phyloP scores from a whole-genome alignment of 2,113 vertebrate species.

The Osmerus mordax region DNA sequence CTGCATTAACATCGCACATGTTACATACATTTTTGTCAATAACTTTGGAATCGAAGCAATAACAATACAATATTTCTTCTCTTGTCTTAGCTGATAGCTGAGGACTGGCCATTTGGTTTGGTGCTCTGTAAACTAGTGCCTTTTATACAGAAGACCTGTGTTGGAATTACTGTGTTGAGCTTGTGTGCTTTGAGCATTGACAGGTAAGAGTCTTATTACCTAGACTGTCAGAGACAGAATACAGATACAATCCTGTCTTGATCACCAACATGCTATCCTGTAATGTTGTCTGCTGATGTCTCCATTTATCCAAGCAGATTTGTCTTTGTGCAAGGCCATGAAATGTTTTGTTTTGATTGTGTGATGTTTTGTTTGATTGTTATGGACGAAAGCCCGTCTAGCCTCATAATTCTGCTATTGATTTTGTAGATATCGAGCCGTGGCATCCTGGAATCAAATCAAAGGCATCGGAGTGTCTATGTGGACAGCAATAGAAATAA shows the following conservation, averaged over 20 bases:
- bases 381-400: constrained; percentile 37
- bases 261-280: neutral
- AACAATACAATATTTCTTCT: too few species aligned
- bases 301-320: constrained; percentile 43
- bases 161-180: constrained; percentile 91
- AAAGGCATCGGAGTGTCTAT: constrained; percentile 82
- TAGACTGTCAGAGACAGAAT: neutral
- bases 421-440: constrained; percentile 83
- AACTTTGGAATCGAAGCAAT: too few species aligned
- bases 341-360: constrained; percentile 41
- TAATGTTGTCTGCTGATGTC: constrained; percentile 29
- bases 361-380: constrained; percentile 36
- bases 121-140: constrained; percentile 90
- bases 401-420: constrained; percentile 44
- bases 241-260: neutral
- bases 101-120: constrained; percentile 88
- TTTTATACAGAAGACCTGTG: constrained; percentile 90
- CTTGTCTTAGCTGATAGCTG: constrained; percentile 77
- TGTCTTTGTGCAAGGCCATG: constrained; percentile 51
- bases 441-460: constrained; percentile 86
- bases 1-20: too few species aligned
- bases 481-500: constrained; percentile 86
- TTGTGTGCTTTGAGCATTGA: constrained; percentile 91
- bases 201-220: constrained; percentile 71
- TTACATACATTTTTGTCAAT: too few species aligned